Base-by-base conservation (phyloP, 1,140 invertebrate genomes). In the Aphelenchoides avenae region DNA sequence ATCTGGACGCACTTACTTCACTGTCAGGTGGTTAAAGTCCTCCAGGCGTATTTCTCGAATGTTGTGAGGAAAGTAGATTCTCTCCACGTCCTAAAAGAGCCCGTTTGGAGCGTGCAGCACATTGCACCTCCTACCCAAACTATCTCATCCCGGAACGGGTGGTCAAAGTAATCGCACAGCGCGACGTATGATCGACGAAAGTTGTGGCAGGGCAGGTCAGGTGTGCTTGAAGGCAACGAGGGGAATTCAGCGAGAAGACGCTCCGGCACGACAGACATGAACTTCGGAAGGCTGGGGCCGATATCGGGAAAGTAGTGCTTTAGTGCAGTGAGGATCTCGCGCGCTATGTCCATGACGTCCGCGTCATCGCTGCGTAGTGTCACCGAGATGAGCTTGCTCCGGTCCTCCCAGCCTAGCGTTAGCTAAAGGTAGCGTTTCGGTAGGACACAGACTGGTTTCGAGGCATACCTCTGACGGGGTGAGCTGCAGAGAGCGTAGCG, bases 241-340 rank as follows among this genome's bases (percentile, higher is more conserved):
- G 49, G 13, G 39, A 76, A 75, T 26, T 74, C 66, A 15, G 43
- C 40, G 34, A 73, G 50, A 22, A 76, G 50, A 7, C 40, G 15
- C 3, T 48, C 29, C 1, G 62, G 71, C 11, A 41, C 46, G 7
- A 76, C 43, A 15, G 60, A 55, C 31, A 67, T 53, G 33, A 75
- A 55, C 7, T 43, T 40, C 41, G 57, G 26, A 18, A 72, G 33
- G 29, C 52, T 73, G 22, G 47, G 18, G 49, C 68, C 67, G 39
- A 73, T 71, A 48, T 73, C 71, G 1, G 71, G 71, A 30, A 75
- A 73, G 52, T 73, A 73, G 40, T 73, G 71, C 52, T 73, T 73
- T n/a, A 72, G 40, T 33, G 73, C 62, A 9, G 69, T 48, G 3
- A 73, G 43, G 13, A 77, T 24, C 18, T 77, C 56, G 18, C 52